A percentile compares a stretch with the other conserved stretches of the same genome.
Conservation (phyloP, 2,888 invertebrate genomes). For the Endotricha flammealis region DNA sequence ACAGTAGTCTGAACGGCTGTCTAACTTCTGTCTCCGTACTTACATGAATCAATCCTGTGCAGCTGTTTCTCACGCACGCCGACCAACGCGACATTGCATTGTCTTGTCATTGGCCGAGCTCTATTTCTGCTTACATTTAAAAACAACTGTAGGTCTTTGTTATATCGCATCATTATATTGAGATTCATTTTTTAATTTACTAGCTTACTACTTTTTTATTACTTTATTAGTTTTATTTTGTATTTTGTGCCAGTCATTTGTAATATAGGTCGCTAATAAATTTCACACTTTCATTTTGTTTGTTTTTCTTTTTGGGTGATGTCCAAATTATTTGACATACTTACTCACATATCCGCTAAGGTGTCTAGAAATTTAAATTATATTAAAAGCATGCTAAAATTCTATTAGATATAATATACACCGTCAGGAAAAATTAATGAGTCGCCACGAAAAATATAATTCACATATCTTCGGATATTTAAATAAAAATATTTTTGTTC, state of each 20-base stretch:
- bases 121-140: conserved; percentile 47
- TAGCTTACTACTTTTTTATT: conserved; percentile 4
- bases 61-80: conserved; percentile 51
- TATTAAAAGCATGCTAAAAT: too few relatives aligned
- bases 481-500: too few relatives aligned
- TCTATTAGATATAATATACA: too few relatives aligned
- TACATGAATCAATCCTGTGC: conserved; percentile 54
- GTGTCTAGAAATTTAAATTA: too few relatives aligned
- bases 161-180: conserved; percentile 8
- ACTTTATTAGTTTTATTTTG: conserved; percentile 2
- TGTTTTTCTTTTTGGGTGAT: not conserved
- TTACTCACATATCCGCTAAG: too few relatives aligned
- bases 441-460: too few relatives aligned
- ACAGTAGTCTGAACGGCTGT: conserved; percentile 4
- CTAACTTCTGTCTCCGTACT: conserved; percentile 7
- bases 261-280: conserved; percentile 1
- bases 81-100: conserved; percentile 40
- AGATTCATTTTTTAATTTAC: not conserved
- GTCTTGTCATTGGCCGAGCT: conserved; percentile 48
- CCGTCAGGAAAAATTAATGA: too few relatives aligned
- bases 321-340: conserved; percentile 1
- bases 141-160: conserved; percentile 52
- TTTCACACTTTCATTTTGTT: conserved; percentile 4
- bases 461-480: too few relatives aligned
- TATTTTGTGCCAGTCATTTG: conserved; percentile 5